Base-by-base conservation (phyloP, 2,888 invertebrate species). In the Meta bourneti region DNA sequence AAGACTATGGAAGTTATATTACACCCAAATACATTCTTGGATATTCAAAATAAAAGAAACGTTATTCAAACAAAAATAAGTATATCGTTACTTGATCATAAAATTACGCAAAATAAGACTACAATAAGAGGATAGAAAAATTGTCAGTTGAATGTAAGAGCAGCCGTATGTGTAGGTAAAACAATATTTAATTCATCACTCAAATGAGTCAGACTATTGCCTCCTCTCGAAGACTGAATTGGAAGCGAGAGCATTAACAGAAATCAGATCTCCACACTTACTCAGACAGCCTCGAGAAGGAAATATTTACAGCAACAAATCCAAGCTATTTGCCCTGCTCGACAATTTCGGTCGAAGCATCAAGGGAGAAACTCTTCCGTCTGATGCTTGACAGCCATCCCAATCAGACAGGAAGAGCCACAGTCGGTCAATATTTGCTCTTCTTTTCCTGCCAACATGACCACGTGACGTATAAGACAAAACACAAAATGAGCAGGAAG, bases 251-350 rank as follows among this genome's bases (percentile, higher is more conserved):
- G 8, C 61, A 61, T 61, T 61, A 61, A 61, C 16, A 11, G 61
- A 61, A 61, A 61, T 61, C 11, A 61, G 61, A 61, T 61, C 61
- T 16, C 61, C 61, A 9, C 16, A 7, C 61, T 61, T 16, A 7
- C 61, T 16, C 7, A 5, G 61, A 61, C 61, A 61, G 8, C 61
- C 20, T 54, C 11, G 13, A 52, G 54, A 52, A 20, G 16, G 54
- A 54, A 79, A 54, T 54, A 54, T 79, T 79, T 54, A 79, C 52
- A 13, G 78, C 54, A 54, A 20, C 78, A 79, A 79, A 79, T 79
- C 52, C 19, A 6, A 19, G 54, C 19, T 79, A 54, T 54, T 78
- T 54, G 54, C 20, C 7, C 52, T 52, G 54, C 52, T 20, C 19
- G 54, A 79, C 78, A 20, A 54, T 54, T 79, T 20, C 20, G 54